phyloP scores from a whole-genome alignment of 2,888 invertebrate genomes.

The Scaptomyza parva region DNA sequence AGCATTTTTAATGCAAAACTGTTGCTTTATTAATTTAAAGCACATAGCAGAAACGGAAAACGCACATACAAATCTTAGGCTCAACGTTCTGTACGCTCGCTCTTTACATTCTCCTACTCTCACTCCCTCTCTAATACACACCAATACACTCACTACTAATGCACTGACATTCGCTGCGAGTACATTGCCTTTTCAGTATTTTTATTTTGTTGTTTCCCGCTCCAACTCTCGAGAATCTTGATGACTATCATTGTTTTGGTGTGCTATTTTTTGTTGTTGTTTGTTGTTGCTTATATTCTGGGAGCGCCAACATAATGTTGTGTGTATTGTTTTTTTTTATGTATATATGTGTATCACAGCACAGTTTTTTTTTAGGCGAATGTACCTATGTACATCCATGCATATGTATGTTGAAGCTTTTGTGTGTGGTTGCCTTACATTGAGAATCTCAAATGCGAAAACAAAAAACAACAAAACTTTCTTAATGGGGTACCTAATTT shows the following conservation, averaged over 20 bases:
- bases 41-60: slow-evolving; percentile 40
- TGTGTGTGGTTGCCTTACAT: slow-evolving; percentile 18
- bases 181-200: slow-evolving; percentile 49
- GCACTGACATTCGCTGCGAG: slow-evolving; percentile 52
- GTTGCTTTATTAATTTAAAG: slow-evolving; percentile 59
- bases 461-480: slow-evolving; percentile 3
- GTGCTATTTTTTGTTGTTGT: slow-evolving; percentile 2
- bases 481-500: slow-evolving; percentile 16
- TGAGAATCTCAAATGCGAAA: slow-evolving; percentile 17
- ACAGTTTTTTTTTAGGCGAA: slow-evolving; percentile 45
- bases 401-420: slow-evolving; percentile 29
- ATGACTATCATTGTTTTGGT: slow-evolving; percentile 38
- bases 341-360: slow-evolving; percentile 43
- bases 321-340: slow-evolving; percentile 38
- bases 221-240: slow-evolving; percentile 27
- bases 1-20: slow-evolving; percentile 44
- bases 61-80: slow-evolving; percentile 11
- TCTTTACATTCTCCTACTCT: slow-evolving; percentile 24
- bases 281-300: slow-evolving; percentile 18
- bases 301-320: slow-evolving; percentile 59
- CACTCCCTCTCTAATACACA: slow-evolving; percentile 20
- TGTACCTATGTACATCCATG: slow-evolving; percentile 21
- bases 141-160: slow-evolving; percentile 4
- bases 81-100: slow-evolving; percentile 6
- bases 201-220: slow-evolving; percentile 15